A percentile compares a stretch with the other conserved stretches of the same genome.
These are phyloP conservation scores for Diarsia rubi DNA, from an alignment of 2,888 invertebrate genomes.

Conservation along the genomic window DNA sequence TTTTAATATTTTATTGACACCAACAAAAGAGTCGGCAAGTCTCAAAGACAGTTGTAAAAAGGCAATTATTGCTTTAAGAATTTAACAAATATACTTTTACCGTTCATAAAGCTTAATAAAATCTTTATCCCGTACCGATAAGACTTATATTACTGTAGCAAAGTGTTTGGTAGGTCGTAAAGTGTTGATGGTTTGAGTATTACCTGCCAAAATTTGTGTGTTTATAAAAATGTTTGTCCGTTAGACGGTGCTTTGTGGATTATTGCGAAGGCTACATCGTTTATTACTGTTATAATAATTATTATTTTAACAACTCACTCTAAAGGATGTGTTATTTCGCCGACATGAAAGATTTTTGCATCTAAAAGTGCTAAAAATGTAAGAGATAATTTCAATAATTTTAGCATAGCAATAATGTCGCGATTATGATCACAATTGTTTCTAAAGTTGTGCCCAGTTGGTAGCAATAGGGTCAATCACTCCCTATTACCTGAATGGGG, in stretches of 20 bases:
- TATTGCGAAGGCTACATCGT: conserved; percentile 46
- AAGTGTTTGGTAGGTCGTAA: neutral
- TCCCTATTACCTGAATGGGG: too few relatives aligned
- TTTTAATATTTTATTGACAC: conserved; percentile 75
- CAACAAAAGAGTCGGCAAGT: conserved; percentile 77
- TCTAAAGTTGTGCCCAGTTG: too few relatives aligned
- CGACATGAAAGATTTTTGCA: conserved; percentile 1
- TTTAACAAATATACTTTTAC: conserved; percentile 53
- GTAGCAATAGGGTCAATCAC: too few relatives aligned
- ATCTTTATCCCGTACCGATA: conserved; percentile 15
- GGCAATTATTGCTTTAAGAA: conserved; percentile 78
- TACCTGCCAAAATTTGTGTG: conserved; percentile 70
- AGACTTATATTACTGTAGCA: conserved; percentile 43
- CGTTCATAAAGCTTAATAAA: conserved; percentile 4
- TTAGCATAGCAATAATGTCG: neutral
- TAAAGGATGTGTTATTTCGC: conserved; percentile 5
- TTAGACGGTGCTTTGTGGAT: conserved; percentile 64
- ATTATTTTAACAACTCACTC: conserved; percentile 47
- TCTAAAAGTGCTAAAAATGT: neutral
- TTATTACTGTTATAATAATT: conserved; percentile 59
- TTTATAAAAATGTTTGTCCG: conserved; percentile 59
- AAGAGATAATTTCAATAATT: neutral
- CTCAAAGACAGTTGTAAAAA: conserved; percentile 81
- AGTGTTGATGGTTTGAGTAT: conserved; percentile 54
- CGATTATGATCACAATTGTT: neutral